Conservation (phyloP, 1,140 invertebrate species). For the Drosophila tsacasi region DNA sequence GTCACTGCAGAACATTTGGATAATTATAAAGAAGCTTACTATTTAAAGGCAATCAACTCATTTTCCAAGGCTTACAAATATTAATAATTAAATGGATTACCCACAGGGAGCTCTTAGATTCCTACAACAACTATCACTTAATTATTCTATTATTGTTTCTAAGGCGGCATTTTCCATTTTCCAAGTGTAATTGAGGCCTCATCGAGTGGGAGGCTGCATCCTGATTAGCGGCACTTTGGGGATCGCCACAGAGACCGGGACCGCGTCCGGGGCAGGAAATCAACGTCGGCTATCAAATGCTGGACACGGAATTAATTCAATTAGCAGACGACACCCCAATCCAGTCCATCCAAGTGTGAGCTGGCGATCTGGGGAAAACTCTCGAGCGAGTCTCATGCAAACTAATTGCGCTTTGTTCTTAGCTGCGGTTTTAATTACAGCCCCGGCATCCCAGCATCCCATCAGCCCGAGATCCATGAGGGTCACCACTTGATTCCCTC, state of each 20-base stretch:
- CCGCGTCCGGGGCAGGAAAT: constrained; percentile 67
- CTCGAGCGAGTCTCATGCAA: constrained; percentile 79
- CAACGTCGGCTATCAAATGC: constrained; percentile 72
- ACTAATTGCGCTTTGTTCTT: constrained; percentile 81
- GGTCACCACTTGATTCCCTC: constrained; percentile 63
- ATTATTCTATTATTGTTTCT: constrained; percentile 7
- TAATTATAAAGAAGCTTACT: too few relatives aligned
- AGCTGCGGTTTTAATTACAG: constrained; percentile 76
- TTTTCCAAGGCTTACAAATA: not conserved
- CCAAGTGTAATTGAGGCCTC: constrained; percentile 12
- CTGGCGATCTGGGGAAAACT: constrained; percentile 5
- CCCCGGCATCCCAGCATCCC: constrained; percentile 18
- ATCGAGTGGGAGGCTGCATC: constrained; percentile 71
- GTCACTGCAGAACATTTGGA: too few relatives aligned
- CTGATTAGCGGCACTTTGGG: constrained; percentile 66
- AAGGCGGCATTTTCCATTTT: constrained; percentile 3
- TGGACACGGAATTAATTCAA: constrained; percentile 71
- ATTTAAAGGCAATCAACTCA: too few relatives aligned
- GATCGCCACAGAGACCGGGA: constrained; percentile 18
- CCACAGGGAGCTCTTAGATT: not conserved
- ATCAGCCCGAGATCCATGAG: constrained; percentile 52
- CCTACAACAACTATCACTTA: not conserved
- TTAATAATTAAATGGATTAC: not conserved
- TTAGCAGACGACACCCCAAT: constrained; percentile 65
- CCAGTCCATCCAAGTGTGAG: constrained; percentile 20